phyloP scores from a whole-genome alignment of 1,140 invertebrate genomes.

The Carcinoscorpius rotundicauda region DNA sequence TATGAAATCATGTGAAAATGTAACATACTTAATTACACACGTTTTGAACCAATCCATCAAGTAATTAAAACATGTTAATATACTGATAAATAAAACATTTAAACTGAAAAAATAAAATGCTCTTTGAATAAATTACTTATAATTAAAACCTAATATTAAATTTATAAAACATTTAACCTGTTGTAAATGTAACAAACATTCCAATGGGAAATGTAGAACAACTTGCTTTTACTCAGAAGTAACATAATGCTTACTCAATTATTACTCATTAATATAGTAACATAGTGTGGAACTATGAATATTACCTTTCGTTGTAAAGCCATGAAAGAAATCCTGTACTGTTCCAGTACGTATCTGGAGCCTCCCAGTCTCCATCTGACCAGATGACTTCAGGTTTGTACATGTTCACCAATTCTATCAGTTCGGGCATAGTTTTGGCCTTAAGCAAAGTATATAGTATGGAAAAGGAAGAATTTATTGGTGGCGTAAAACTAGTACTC shows the following conservation, averaged over 20 bases:
- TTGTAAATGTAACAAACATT: no score
- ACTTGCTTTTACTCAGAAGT: neutral
- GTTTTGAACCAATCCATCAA: no score
- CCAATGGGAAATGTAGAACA: neutral
- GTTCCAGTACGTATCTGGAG: conserved; percentile 58
- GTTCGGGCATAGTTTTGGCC: conserved; percentile 29
- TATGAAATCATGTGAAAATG: no score
- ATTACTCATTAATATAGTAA: neutral
- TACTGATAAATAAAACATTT: no score
- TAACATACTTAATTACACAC: no score
- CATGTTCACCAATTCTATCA: conserved; percentile 44
- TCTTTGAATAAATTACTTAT: no score
- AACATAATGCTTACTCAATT: neutral
- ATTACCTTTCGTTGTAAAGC: conserved; percentile 78
- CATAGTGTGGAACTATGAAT: neutral
- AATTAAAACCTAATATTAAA: no score
- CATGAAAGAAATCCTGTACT: conserved; percentile 56
- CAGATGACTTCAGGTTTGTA: conserved; percentile 84
- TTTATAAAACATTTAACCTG: no score
- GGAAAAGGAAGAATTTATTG: neutral
- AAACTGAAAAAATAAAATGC: no score
- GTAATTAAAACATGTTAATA: no score
- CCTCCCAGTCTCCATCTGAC: conserved; percentile 66
- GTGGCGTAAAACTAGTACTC: neutral
- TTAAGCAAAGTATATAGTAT: conserved; percentile 4